Evolutionary conservation across 2,888 invertebrate species (phyloP).

Genomic region (Lagria hirta): DNA sequence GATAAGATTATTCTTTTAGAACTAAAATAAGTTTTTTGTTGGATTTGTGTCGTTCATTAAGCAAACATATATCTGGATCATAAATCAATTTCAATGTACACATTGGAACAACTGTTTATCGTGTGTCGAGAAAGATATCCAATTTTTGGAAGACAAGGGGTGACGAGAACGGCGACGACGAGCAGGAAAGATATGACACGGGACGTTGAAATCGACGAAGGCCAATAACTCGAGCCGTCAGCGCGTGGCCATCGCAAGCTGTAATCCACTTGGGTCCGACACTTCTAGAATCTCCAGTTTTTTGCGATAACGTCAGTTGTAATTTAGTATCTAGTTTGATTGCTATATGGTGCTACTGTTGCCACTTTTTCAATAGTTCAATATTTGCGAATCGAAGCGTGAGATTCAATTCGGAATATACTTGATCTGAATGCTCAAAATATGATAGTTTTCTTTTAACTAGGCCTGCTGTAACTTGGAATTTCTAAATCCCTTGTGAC

Average conservation of each 20-base stretch:
- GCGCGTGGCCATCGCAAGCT: conserved; percentile 46
- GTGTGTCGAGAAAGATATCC: conserved; percentile 42
- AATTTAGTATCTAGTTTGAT: conserved; percentile 52
- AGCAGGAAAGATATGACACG: conserved; percentile 47
- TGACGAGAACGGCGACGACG: conserved; percentile 34
- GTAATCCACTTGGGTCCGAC: conserved; percentile 53
- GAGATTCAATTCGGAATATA: conserved; percentile 28
- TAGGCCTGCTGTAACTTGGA: conserved; percentile 32
- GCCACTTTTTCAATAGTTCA: conserved; percentile 41
- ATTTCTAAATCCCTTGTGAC: conserved; percentile 30
- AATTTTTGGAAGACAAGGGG: conserved; percentile 40
- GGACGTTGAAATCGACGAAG: conserved; percentile 49
- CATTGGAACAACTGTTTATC: conserved; percentile 39
- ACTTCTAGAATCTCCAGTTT: conserved; percentile 49
- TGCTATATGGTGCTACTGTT: conserved; percentile 47
- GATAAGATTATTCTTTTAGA: too few species aligned
- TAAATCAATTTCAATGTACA: conserved; percentile 35
- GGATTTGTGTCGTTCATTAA: too few species aligned
- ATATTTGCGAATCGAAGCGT: conserved; percentile 26
- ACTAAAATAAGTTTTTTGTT: too few species aligned
- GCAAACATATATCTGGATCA: conserved; percentile 19
- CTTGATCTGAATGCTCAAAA: conserved; percentile 15
- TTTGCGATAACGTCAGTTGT: conserved; percentile 52
- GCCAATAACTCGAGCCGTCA: conserved; percentile 51
- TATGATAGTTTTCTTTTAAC: conserved; percentile 31